A percentile compares a stretch with the other conserved stretches of the same genome.
phyloP scores from a whole-genome alignment of 2,113 vertebrate genomes.

The Melozone crissalis region DNA sequence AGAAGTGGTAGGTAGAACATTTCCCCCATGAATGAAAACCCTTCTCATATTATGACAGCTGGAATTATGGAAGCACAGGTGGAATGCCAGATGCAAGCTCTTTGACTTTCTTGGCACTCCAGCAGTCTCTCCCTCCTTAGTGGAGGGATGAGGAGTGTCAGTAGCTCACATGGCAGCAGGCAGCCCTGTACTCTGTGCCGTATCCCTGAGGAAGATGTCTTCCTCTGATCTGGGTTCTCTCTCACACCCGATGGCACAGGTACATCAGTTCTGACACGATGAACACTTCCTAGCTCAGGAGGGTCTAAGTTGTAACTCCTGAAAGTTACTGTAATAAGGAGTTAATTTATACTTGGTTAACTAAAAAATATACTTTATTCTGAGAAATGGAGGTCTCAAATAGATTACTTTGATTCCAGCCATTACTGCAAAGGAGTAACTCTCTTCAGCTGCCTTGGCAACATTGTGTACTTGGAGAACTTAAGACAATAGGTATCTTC shows the following conservation, averaged over 20 bases:
- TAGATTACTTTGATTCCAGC: background rate
- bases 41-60: background rate
- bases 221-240: background rate
- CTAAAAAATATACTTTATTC: background rate
- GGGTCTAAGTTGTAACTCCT: background rate
- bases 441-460: background rate
- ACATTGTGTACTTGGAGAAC: background rate
- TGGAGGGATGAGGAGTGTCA: background rate
- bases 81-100: background rate
- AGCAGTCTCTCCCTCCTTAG: background rate
- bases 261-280: background rate
- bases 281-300: background rate
- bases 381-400: fast-evolving
- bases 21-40: background rate
- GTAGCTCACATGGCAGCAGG: background rate
- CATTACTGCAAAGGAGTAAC: background rate
- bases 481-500: background rate
- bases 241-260: background rate
- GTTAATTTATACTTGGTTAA: background rate
- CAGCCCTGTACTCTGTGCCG: background rate
- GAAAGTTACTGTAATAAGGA: background rate
- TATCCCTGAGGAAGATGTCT: background rate
- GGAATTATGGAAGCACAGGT: background rate
- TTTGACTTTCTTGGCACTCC: background rate
- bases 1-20: background rate